Percentiles rank a stretch among this genome's conserved stretches.
These are phyloP conservation scores for Rhinella marina DNA, from an alignment of 2,797 vertebrate species.

Conservation along the genomic window DNA sequence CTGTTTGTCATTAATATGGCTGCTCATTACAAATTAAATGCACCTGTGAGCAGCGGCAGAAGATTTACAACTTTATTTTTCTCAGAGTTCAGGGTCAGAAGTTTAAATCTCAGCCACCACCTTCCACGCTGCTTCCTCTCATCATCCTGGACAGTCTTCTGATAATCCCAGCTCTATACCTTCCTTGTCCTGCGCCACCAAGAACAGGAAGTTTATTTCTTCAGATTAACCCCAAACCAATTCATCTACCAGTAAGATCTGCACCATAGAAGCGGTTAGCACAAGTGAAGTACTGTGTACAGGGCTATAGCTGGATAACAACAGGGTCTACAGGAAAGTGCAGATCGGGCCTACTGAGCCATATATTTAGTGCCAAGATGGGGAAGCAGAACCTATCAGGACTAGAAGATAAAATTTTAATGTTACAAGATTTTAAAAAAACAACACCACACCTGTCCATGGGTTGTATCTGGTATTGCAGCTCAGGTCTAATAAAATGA, in stretches of 20 bases:
- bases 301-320: not conserved
- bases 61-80: slow-evolving; percentile 54
- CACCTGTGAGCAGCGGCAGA: slow-evolving; percentile 32
- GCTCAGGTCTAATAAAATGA: not conserved
- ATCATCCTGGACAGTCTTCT: slow-evolving; percentile 7
- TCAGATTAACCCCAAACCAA: slow-evolving; percentile 1
- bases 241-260: not conserved
- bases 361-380: not conserved
- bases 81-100: slow-evolving; percentile 48
- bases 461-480: not conserved
- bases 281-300: not conserved
- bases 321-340: no score
- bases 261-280: not conserved
- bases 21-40: slow-evolving; percentile 51
- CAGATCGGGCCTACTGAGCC: not conserved
- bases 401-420: not conserved
- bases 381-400: not conserved
- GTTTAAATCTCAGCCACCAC: slow-evolving; percentile 39
- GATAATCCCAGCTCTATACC: not conserved
- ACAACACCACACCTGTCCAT: not conserved
- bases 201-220: not conserved
- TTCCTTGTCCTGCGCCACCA: slow-evolving; percentile 10
- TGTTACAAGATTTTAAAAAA: not conserved
- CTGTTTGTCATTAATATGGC: slow-evolving; percentile 41
- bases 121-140: slow-evolving; percentile 12